Evolutionary conservation across 1,140 invertebrate genomes (phyloP).

Genomic region (Ceratosolen fusciceps): DNA sequence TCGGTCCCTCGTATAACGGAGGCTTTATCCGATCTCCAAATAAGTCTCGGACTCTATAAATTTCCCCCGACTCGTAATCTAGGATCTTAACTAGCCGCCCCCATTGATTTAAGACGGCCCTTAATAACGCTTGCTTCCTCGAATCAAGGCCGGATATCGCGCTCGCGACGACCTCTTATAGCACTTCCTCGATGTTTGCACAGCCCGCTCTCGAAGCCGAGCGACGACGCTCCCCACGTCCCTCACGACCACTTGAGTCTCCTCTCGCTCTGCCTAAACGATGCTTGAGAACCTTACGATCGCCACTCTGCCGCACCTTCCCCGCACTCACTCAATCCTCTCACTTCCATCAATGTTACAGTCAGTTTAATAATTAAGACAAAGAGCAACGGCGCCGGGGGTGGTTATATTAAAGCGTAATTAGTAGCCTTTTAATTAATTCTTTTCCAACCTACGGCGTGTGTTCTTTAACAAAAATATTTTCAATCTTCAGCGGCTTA

Average conservation of each 20-base stretch:
- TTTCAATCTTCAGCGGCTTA: not conserved
- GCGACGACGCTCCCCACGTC: not conserved
- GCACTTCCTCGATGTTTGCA: conserved; percentile 14
- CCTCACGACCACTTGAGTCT: conserved; percentile 13
- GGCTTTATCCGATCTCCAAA: not conserved
- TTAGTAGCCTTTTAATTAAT: too few relatives aligned
- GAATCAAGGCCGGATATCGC: not conserved
- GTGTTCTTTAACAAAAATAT: too few relatives aligned
- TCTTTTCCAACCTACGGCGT: too few relatives aligned
- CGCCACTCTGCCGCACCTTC: too few relatives aligned
- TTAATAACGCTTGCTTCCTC: too few relatives aligned
- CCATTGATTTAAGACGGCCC: not conserved
- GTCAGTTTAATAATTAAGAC: too few relatives aligned
- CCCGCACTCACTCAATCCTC: too few relatives aligned
- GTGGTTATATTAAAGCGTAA: too few relatives aligned
- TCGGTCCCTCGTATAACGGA: not conserved
- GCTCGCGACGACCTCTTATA: not conserved
- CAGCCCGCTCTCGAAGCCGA: conserved; percentile 12
- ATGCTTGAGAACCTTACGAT: conserved; percentile 7
- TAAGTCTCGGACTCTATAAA: not conserved
- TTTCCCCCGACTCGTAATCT: not conserved
- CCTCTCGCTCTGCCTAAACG: conserved; percentile 33
- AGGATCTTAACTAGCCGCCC: not conserved
- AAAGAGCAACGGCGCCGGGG: too few relatives aligned
- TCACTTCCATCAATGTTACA: too few relatives aligned